phyloP scores from a whole-genome alignment of 2,797 vertebrate genomes.

The Okamejei kenojei region DNA sequence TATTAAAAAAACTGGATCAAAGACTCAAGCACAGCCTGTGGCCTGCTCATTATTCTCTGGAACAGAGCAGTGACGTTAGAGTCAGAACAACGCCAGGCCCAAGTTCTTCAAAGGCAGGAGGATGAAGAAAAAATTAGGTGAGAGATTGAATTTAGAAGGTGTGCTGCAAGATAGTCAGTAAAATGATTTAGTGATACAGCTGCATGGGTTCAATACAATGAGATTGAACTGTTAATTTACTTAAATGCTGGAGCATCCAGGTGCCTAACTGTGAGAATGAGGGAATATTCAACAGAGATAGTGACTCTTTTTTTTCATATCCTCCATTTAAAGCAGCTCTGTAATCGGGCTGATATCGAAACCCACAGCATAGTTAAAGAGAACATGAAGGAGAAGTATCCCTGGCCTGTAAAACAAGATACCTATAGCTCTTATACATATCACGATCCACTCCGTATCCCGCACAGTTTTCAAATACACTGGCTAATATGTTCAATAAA shows the following conservation, averaged over 20 bases:
- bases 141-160: neutral
- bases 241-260: neutral
- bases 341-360: neutral
- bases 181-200: neutral
- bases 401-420: neutral
- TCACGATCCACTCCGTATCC: neutral
- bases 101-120: conserved; percentile 21
- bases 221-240: neutral
- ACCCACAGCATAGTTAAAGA: neutral
- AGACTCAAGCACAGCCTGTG: neutral
- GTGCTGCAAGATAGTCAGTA: neutral
- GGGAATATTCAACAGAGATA: neutral
- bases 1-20: neutral
- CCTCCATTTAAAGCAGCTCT: neutral
- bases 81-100: neutral
- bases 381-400: neutral
- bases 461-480: neutral
- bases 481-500: too few relatives aligned
- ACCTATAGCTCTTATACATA: neutral
- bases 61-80: neutral
- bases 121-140: neutral
- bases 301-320: neutral
- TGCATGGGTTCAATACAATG: neutral
- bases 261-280: neutral
- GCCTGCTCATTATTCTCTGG: neutral